phyloP scores from a whole-genome alignment of 2,797 vertebrate species.

The Alosa sapidissima region DNA sequence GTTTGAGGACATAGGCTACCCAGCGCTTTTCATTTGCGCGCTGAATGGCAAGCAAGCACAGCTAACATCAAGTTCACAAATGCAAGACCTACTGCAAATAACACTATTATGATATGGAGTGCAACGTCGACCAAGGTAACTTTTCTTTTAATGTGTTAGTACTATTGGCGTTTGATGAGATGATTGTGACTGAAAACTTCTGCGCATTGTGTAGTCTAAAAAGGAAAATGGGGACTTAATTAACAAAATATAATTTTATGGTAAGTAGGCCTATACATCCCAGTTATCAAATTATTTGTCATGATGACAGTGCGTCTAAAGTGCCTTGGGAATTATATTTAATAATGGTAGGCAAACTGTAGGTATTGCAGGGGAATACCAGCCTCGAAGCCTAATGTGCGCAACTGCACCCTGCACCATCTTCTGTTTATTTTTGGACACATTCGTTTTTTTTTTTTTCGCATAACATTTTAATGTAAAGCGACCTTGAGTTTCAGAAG shows the following conservation, averaged over 20 bases:
- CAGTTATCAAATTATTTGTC: neutral
- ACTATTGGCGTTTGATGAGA: neutral
- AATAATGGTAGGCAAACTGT: too few relatives aligned
- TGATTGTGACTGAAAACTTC: neutral
- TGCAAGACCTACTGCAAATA: too few relatives aligned
- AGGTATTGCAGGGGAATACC: too few relatives aligned
- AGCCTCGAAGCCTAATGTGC: too few relatives aligned
- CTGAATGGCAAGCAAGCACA: neutral
- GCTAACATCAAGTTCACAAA: neutral
- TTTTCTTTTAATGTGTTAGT: neutral
- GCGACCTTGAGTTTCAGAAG: too few relatives aligned
- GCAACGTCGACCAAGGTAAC: neutral
- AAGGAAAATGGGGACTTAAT: neutral
- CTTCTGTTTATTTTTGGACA: too few relatives aligned
- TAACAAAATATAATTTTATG: neutral
- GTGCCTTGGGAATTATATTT: too few relatives aligned
- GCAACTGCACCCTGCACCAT: too few relatives aligned
- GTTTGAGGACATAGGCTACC: neutral
- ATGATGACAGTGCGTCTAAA: neutral
- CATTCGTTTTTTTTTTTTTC: too few relatives aligned
- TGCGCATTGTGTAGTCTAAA: neutral
- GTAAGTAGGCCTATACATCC: neutral
- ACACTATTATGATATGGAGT: conserved; percentile 8
- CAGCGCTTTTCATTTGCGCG: neutral
- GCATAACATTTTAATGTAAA: too few relatives aligned